Base-by-base conservation (phyloP, 2,113 vertebrate genomes). In the Psammodynastes pulverulentus region DNA sequence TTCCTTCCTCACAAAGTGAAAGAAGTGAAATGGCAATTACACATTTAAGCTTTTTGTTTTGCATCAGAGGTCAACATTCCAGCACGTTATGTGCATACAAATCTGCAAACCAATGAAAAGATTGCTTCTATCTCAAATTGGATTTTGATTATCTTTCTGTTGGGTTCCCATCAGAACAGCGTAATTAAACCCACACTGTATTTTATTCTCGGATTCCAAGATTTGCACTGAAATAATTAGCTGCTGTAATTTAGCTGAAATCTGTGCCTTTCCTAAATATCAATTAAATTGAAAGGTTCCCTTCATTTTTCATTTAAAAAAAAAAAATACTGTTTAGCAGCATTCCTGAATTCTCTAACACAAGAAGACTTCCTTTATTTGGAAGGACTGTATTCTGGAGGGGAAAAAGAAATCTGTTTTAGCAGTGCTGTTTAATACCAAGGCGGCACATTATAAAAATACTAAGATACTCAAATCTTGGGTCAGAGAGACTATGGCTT, bases 371-470 rank as follows among this genome's bases (percentile, higher is more conserved):
- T 90, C 29, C 62, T 48, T 84, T 93, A 67, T 94, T 91, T 58
- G 72, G 72, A 79, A 43, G 72, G 7, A 21, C 19, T 93, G 10
- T 53, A 67, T 17, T n/a, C 12, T 49, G 15, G n/a, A 87, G 9
- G 9, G 34, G 3, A 85, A 45, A 91, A 93, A 84, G 93, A 86
- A 94, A 89, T 17, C 84, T 91, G 58, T 93, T 89, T 86, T 87
- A 24, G 94, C 95, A 96, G 96, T 96, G 93, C 95, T 93, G 43
- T 95, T 94, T 84, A 93, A 88, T 51, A 93, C 95, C 87, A 95
- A 95, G 96, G 94, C 43, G 94, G 87, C 94, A 94, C 93, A 72
- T 96, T 97, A 97, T 91, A 96, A 96, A 97, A 97, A 95, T 23
- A 94, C 94, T 67, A 90, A 96, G 95, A 94, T 88, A 95, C 72